These are phyloP conservation scores for Trachurus trachurus DNA, from an alignment of 2,797 vertebrate species.

Conservation along the genomic window DNA sequence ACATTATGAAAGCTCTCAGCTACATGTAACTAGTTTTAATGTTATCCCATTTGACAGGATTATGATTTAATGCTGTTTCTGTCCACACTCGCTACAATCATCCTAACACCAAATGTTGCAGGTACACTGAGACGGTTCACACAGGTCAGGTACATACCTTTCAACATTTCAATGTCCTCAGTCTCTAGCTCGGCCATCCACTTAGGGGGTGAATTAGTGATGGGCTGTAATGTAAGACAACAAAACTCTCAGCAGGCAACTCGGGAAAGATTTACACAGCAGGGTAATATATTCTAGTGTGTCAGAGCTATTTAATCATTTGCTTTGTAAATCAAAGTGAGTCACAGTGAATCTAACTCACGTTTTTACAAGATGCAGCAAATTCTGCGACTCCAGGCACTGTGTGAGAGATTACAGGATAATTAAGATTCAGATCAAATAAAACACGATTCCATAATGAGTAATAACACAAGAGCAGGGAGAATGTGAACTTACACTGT, in stretches of 20 bases:
- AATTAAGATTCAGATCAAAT: conserved; percentile 25
- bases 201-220: conserved; percentile 96
- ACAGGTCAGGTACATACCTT: conserved; percentile 84
- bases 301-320: conserved; percentile 30
- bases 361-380: conserved; percentile 98
- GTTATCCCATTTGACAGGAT: conserved; percentile 42
- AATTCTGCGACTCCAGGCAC: conserved; percentile 98
- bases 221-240: conserved; percentile 86
- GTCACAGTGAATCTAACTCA: conserved; percentile 82
- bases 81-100: background rate
- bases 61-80: conserved; percentile 2
- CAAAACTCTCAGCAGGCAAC: conserved; percentile 16
- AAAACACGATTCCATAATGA: background rate
- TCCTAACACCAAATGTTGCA: conserved; percentile 15
- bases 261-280: conserved; percentile 4
- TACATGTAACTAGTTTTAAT: conserved; percentile 2
- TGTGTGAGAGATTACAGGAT: conserved; percentile 72
- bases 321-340: conserved; percentile 42
- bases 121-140: background rate
- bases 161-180: conserved; percentile 98
- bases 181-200: conserved; percentile 99
- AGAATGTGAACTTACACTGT: conserved; percentile 88
- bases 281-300: background rate
- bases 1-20: conserved; percentile 4
- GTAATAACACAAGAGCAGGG: background rate